Base-by-base conservation (phyloP, 2,113 vertebrate genomes). In the Sus scrofa region DNA sequence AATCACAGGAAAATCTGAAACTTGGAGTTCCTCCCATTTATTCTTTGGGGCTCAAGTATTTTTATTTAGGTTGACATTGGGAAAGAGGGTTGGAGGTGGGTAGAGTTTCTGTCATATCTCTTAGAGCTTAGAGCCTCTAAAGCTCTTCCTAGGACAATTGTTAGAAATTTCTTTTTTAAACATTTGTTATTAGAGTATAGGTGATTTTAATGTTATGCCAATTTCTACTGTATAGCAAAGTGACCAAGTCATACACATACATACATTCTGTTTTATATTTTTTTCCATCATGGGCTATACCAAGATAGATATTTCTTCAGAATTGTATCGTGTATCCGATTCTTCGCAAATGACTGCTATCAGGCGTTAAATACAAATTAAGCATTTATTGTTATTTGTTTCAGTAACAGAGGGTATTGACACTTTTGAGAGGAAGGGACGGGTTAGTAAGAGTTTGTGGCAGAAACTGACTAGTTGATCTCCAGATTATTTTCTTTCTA, bases 321-420 rank as follows among this genome's bases (percentile, higher is more conserved):
- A 74, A 81, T 24, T 77, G 1, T 81, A 70, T 30, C 16, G 58
- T 37, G 3, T 62, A 60, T 74, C 16, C 19, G 52, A 6, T 87
- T 89, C 54, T 82, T 88, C 34, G 34, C 39, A 96, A 86, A 95
- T 82, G 73, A 18, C 60, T 82, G 32, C 12, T 82, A 75, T 60
- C 10, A 92, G 32, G 22, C 65, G 60, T 68, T 88, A 34, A 70
- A 60, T 56, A 44, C 56, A 88, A 84, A 82, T 82, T 44, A 50
- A 82, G 20, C 3, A 44, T 62, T 44, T 44, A n/a, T n/a, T n/a
- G n/a, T n/a, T n/a, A n/a, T 44, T 95, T 56, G 67, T 91, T 44
- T 6, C 75, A 20, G 86, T 34, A 84, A 39, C 54, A 52, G 54
- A 91, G 27, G 1, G 32, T 32, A 75, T 84, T 62, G 86, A 54